Conservation (phyloP, 2,888 invertebrate species). For the Crepidodera aurea region DNA sequence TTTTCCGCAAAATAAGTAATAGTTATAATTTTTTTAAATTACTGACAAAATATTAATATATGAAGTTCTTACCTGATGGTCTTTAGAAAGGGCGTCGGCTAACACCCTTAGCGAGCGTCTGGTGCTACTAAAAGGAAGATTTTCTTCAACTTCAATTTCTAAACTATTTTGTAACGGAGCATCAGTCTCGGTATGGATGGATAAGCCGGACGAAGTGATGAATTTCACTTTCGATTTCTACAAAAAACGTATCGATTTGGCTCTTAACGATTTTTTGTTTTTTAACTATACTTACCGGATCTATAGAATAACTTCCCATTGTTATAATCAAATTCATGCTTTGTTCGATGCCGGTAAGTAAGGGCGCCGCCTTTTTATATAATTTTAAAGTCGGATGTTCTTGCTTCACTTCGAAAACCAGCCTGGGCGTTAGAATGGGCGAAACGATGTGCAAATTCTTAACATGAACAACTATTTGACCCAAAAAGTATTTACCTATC, state of each 20-base stretch:
- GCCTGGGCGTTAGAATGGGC: constrained; percentile 65
- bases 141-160: constrained; percentile 55
- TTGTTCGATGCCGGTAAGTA: constrained; percentile 84
- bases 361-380: constrained; percentile 70
- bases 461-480: constrained; percentile 72
- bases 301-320: constrained; percentile 80
- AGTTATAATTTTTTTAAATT: constrained; percentile 20
- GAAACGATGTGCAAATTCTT: constrained; percentile 79
- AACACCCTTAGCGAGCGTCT: constrained; percentile 67
- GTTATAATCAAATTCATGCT: constrained; percentile 77
- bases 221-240: constrained; percentile 70
- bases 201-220: constrained; percentile 74
- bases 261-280: neutral
- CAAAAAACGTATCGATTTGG: no score
- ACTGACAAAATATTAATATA: no score
- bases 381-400: constrained; percentile 61
- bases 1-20: no score
- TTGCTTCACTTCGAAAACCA: constrained; percentile 62
- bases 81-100: constrained; percentile 78
- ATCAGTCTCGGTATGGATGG: constrained; percentile 63
- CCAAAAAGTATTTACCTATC: constrained; percentile 75
- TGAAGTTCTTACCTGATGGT: constrained; percentile 54
- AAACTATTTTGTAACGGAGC: constrained; percentile 64
- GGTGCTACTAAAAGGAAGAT: constrained; percentile 53
- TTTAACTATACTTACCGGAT: constrained; percentile 64